phyloP scores from a whole-genome alignment of 2,113 vertebrate genomes.

The Planiliza haematocheilus region DNA sequence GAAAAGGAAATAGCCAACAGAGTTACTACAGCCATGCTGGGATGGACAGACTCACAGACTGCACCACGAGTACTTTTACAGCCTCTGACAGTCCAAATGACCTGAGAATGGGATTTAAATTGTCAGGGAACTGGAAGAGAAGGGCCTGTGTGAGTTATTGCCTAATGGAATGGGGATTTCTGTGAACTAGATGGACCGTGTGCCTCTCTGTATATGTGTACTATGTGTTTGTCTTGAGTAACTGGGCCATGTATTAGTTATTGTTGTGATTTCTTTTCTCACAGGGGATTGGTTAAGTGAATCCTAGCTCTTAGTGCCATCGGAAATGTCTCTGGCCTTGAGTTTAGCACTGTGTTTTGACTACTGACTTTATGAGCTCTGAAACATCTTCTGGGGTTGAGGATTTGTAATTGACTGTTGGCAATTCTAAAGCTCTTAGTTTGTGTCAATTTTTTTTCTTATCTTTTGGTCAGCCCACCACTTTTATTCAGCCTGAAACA shows the following conservation, averaged over 20 bases:
- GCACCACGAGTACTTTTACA: conserved; percentile 67
- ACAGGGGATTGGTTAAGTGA: conserved; percentile 11
- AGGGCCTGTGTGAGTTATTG: conserved; percentile 53
- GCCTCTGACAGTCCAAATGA: conserved; percentile 66
- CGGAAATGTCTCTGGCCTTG: conserved; percentile 16
- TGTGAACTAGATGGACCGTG: conserved; percentile 28
- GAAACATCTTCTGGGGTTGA: conserved; percentile 50
- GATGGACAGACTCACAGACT: conserved; percentile 68
- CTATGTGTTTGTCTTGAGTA: neutral
- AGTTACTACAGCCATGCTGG: conserved; percentile 68
- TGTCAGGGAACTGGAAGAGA: conserved; percentile 53
- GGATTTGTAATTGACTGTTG: conserved; percentile 13
- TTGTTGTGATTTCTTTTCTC: conserved; percentile 2
- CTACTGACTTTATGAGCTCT: conserved; percentile 43
- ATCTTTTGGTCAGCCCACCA: neutral
- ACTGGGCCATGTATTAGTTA: conserved; percentile 42
- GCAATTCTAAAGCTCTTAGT: conserved; percentile 13
- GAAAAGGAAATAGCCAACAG: conserved; percentile 66
- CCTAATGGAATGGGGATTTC: conserved; percentile 36
- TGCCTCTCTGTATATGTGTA: conserved; percentile 10
- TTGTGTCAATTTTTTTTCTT: neutral
- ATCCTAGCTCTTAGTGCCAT: conserved; percentile 19
- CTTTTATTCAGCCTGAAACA: neutral
- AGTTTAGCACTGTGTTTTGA: conserved; percentile 43
- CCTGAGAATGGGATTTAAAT: conserved; percentile 63